Evolutionary conservation across 2,113 vertebrate genomes (phyloP).

Genomic region (Colistium nudipinnis): DNA sequence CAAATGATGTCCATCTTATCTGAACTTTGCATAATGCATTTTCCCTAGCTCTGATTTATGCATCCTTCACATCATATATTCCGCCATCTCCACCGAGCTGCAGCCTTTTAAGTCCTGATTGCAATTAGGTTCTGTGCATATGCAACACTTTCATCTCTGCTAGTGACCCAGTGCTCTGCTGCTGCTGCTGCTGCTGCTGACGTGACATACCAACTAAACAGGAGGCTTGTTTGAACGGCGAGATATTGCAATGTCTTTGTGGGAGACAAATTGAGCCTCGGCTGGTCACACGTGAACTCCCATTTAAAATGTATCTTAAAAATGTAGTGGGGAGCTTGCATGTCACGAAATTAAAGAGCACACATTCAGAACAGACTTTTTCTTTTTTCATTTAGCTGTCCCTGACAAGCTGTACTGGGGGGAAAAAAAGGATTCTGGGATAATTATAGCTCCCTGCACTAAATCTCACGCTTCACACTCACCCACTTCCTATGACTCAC

Average conservation of each 20-base stretch:
- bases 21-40: slow-evolving; percentile 67
- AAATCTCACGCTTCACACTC: slow-evolving; percentile 49
- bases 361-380: neutral
- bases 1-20: slow-evolving; percentile 68
- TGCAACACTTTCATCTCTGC: slow-evolving; percentile 49
- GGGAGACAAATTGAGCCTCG: slow-evolving; percentile 15
- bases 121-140: slow-evolving; percentile 55
- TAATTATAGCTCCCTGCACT: slow-evolving; percentile 32
- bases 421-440: slow-evolving; percentile 10
- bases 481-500: slow-evolving; percentile 68
- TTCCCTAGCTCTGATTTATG: slow-evolving; percentile 62
- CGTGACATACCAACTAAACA: slow-evolving; percentile 25
- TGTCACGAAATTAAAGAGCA: slow-evolving; percentile 1
- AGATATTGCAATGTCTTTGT: slow-evolving; percentile 9
- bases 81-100: slow-evolving; percentile 44
- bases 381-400: slow-evolving; percentile 20
- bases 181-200: slow-evolving; percentile 39
- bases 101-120: slow-evolving; percentile 68
- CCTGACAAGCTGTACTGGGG: neutral
- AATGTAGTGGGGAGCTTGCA: neutral
- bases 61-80: slow-evolving; percentile 61
- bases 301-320: neutral
- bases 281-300: slow-evolving; percentile 18
- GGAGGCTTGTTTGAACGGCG: slow-evolving; percentile 13
- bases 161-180: slow-evolving; percentile 26